Conservation (phyloP, 2,113 vertebrate species). For the Thalassarche chlororhynchos region DNA sequence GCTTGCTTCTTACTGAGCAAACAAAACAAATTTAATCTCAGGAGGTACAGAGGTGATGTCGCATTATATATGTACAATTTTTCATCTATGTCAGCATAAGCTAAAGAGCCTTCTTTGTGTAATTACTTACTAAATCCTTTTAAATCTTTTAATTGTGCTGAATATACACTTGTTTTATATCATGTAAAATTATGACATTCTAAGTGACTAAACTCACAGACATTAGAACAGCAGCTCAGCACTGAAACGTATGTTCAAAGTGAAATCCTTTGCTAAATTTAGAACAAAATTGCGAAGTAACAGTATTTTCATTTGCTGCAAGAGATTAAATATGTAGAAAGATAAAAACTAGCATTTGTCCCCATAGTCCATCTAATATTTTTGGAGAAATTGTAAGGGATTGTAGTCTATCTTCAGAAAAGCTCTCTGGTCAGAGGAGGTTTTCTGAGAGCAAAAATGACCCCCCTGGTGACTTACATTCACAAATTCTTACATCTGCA, state of each 20-base stretch:
- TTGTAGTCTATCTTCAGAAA: not conserved
- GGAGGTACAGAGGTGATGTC: not conserved
- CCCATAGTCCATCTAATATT: not conserved
- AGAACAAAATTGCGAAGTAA: not conserved
- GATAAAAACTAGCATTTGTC: not conserved
- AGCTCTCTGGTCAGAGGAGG: not conserved
- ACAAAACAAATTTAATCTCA: not conserved
- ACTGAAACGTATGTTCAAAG: not conserved
- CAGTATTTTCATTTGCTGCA: not conserved
- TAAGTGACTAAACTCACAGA: not conserved
- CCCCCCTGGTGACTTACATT: not conserved
- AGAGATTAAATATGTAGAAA: not conserved
- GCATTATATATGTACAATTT: not conserved
- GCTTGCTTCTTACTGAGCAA: not conserved
- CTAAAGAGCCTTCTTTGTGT: not conserved
- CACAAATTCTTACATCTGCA: not conserved
- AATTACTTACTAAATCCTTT: not conserved
- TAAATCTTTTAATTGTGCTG: not conserved
- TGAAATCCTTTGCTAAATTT: not conserved
- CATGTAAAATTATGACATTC: not conserved
- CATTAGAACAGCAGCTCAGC: not conserved
- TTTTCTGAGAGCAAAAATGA: not conserved
- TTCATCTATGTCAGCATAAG: not conserved
- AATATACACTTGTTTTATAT: not conserved
- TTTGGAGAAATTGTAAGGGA: not conserved